Evolutionary conservation across 2,888 invertebrate genomes (phyloP).

Genomic region (Zonitis immaculata): DNA sequence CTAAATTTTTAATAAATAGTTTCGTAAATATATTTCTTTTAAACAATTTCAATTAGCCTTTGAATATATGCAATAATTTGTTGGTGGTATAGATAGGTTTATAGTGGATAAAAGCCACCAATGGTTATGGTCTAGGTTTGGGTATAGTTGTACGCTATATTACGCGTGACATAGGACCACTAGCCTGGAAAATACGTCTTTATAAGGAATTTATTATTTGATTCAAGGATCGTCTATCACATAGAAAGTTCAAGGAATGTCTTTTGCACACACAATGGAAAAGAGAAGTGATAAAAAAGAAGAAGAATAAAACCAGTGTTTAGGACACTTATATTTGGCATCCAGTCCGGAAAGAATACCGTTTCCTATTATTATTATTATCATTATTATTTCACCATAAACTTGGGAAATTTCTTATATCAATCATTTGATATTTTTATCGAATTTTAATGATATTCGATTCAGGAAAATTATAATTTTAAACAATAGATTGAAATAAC

Average conservation of each 20-base stretch:
- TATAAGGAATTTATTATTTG: slow-evolving; percentile 37
- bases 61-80: too few species aligned
- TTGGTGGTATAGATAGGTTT: too few species aligned
- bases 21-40: too few species aligned
- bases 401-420: too few species aligned
- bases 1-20: too few species aligned
- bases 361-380: neutral
- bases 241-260: slow-evolving; percentile 29
- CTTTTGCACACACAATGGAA: slow-evolving; percentile 20
- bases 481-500: neutral
- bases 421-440: too few species aligned
- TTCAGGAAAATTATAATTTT: neutral
- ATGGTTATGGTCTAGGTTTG: neutral
- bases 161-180: slow-evolving; percentile 31
- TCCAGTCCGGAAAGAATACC: neutral
- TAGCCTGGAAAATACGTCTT: slow-evolving; percentile 33
- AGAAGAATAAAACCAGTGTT: neutral
- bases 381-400: too few species aligned
- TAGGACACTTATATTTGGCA: neutral
- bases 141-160: slow-evolving; percentile 25
- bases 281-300: neutral
- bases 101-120: neutral
- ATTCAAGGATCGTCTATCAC: slow-evolving; percentile 33
- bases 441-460: neutral
- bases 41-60: too few species aligned